Evolutionary conservation across 2,797 vertebrate genomes (phyloP), one percentile per base, ranked within the genome.

Genomic region (Pantherophis alleghaniensis): DNA sequence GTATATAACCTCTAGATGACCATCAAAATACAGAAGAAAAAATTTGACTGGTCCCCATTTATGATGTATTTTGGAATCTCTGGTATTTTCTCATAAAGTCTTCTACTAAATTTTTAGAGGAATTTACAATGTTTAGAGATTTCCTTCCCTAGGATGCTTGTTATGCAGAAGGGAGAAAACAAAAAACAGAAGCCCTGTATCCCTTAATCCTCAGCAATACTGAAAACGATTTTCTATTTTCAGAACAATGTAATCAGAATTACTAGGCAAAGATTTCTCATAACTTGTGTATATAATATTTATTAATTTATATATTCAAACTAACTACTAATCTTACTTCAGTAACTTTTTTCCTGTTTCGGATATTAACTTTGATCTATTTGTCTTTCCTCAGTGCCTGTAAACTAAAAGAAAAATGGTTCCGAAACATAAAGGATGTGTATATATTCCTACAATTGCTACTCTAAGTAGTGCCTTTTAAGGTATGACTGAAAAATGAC

Each of bases 41-140:
- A 91, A 11, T 28, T 91, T 60, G 57, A 91, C 66, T 74, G 83
- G 93, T 86, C 69, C 57, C 57, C 51, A 93, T 93, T 93, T 93
- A 89, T 93, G 90, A 93, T 93, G 90, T 91, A 87, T 93, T 86
- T 91, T 93, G 93, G 90, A 93, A 93, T 93, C 59, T 66, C 57
- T 91, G 93, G 90, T 93, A 93, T 93, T 93, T 93, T 91, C 93
- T 90, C 90, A 93, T 93, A 89, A 91, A 91, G 59, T 83, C 69
- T 88, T 93, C 87, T 91, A 86, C 93, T 91, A 93, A 61, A 93
- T 91, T 91, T 93, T 86, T 86, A 93, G 69, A 91, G 87, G 87
- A 93, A 93, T 89, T 86, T 90, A 66, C 93, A 93, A 66, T 91
- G 93, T 88, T 89, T 93, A 53, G 24, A 91, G 90, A 93, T 91